phyloP scores from a whole-genome alignment of 2,113 vertebrate genomes.

The Donacobius atricapilla region DNA sequence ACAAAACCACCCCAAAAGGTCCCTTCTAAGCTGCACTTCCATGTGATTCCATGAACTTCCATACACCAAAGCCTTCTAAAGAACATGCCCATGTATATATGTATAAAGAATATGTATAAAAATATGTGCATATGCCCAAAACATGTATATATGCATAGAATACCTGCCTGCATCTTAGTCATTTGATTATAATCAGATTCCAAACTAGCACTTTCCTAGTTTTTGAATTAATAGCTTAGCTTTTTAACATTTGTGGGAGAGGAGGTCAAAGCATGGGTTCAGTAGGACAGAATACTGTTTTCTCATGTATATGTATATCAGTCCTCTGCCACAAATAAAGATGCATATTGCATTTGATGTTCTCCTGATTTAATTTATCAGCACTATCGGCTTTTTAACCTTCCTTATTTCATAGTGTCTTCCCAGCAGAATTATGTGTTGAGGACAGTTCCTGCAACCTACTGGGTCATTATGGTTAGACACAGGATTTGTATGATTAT shows the following conservation, averaged over 20 bases:
- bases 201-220: neutral
- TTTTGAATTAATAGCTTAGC: neutral
- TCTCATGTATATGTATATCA: neutral
- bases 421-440: neutral
- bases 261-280: accelerated
- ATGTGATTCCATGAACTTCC: neutral
- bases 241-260: neutral
- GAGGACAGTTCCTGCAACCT: neutral
- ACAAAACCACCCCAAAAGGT: neutral
- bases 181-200: neutral
- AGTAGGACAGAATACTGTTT: neutral
- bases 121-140: neutral
- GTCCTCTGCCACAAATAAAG: neutral
- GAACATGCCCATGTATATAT: neutral
- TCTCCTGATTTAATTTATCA: neutral
- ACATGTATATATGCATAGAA: neutral
- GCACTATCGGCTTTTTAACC: neutral
- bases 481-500: neutral
- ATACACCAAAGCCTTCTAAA: neutral
- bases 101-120: neutral
- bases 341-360: neutral
- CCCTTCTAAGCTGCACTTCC: neutral
- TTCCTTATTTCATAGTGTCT: neutral
- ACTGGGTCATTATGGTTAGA: neutral
- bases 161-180: neutral